These are phyloP conservation scores for Erebia aethiops DNA, from an alignment of 2,888 invertebrate species.

Conservation along the genomic window DNA sequence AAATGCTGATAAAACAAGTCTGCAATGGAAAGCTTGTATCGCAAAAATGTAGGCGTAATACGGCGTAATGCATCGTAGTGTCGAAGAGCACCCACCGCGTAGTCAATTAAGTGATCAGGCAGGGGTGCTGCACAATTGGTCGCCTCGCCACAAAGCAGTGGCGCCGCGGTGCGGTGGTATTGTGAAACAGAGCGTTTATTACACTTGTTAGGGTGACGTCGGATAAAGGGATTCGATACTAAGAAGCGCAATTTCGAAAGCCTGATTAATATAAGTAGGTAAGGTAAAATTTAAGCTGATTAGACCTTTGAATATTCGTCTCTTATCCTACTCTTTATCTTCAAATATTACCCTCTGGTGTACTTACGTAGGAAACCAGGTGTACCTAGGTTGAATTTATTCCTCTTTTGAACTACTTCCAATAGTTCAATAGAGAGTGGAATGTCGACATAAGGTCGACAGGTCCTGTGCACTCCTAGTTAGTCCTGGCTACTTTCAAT, in stretches of 20 bases:
- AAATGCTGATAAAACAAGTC: constrained; percentile 20
- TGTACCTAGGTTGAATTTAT: too few relatives aligned
- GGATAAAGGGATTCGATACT: constrained; percentile 48
- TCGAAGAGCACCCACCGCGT: constrained; percentile 69
- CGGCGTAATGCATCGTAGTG: constrained; percentile 45
- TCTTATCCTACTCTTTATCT: not conserved
- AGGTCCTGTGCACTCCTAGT: too few relatives aligned
- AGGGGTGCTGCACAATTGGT: constrained; percentile 80
- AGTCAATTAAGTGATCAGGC: constrained; percentile 82
- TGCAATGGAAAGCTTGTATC: constrained; percentile 47
- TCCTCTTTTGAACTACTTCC: too few relatives aligned
- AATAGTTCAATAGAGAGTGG: too few relatives aligned
- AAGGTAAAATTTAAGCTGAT: not conserved
- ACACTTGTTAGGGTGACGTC: constrained; percentile 66
- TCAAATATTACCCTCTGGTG: not conserved
- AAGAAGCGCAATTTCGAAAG: constrained; percentile 29
- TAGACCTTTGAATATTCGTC: not conserved
- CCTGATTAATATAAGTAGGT: constrained; percentile 2
- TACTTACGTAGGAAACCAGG: not conserved
- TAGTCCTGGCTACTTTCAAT: too few relatives aligned
- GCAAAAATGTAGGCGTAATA: constrained; percentile 35
- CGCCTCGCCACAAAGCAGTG: constrained; percentile 77
- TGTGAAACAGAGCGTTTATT: constrained; percentile 65
- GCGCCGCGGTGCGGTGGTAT: constrained; percentile 58
- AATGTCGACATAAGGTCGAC: too few relatives aligned